A percentile compares a stretch with the other conserved stretches of the same genome.
Conservation (phyloP, 2,888 invertebrate species). For the Mesorhabditis sp. region DNA sequence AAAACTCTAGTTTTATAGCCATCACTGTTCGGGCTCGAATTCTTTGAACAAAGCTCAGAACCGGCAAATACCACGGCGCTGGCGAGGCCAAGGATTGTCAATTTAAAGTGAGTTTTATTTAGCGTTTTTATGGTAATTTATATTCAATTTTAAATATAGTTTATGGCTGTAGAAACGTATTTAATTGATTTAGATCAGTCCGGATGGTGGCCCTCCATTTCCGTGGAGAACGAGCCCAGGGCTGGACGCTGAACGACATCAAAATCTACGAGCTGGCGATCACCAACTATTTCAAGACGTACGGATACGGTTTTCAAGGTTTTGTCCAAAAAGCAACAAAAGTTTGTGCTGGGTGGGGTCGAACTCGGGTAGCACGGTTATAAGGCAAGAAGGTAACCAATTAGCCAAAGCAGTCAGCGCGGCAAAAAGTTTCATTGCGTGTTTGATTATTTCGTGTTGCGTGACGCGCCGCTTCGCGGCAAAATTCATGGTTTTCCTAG, state of each 20-base stretch:
- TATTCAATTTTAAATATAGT: neutral
- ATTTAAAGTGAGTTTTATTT: neutral
- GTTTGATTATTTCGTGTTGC: too few species aligned
- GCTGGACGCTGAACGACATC: constrained; percentile 45
- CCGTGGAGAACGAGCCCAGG: constrained; percentile 45
- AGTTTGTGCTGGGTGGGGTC: too few species aligned
- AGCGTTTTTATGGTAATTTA: neutral
- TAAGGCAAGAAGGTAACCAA: too few species aligned
- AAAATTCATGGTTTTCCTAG: too few species aligned
- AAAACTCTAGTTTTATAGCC: constrained; percentile 25
- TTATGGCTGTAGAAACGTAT: too few species aligned
- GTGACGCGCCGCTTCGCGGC: too few species aligned
- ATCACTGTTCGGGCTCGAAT: constrained; percentile 50
- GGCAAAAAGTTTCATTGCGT: too few species aligned
- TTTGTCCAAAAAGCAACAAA: too few species aligned
- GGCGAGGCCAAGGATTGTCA: constrained; percentile 9
- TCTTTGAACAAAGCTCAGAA: constrained; percentile 21
- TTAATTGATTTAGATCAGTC: constrained; percentile 7
- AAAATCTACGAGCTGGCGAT: constrained; percentile 47
- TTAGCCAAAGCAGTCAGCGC: too few species aligned
- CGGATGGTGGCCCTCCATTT: constrained; percentile 42
- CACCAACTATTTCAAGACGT: constrained; percentile 48
- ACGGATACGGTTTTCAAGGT: neutral
- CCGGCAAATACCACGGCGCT: constrained; percentile 24
- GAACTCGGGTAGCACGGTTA: too few species aligned